phyloP scores from a whole-genome alignment of 2,113 vertebrate species.

The Dasypus novemcinctus region DNA sequence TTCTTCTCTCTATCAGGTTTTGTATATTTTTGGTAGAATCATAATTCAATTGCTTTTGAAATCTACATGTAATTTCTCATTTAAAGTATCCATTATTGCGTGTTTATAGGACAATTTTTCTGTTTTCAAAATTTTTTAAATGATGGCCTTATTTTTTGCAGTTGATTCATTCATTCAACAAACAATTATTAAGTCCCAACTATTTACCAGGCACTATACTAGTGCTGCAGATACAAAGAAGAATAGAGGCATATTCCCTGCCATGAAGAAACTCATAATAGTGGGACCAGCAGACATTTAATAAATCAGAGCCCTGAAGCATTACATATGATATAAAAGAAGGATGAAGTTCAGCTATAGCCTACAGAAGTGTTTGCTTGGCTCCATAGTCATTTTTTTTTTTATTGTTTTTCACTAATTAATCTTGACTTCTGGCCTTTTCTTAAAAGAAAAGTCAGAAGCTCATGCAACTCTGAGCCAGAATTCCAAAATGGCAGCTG shows the following conservation, averaged over 20 bases:
- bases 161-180: not conserved
- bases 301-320: not conserved
- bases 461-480: not conserved
- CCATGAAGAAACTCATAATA: not conserved
- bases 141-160: not conserved
- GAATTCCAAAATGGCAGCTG: not conserved
- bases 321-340: not conserved
- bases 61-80: not conserved
- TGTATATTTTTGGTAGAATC: not conserved
- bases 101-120: constrained; percentile 21
- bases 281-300: not conserved
- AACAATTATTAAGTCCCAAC: not conserved
- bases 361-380: not conserved
- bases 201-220: not conserved
- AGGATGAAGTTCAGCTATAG: not conserved
- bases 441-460: constrained; percentile 20
- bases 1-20: not conserved
- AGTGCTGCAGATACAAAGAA: not conserved
- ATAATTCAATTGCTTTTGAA: not conserved
- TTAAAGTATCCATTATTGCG: not conserved
- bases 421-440: constrained; percentile 39
- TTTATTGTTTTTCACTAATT: constrained; percentile 41
- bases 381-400: not conserved
- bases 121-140: not conserved
- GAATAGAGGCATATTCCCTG: not conserved